phyloP scores from a whole-genome alignment of 37 sponge, comb jelly and placozoan genomes.

The Eunapius fragilis region DNA sequence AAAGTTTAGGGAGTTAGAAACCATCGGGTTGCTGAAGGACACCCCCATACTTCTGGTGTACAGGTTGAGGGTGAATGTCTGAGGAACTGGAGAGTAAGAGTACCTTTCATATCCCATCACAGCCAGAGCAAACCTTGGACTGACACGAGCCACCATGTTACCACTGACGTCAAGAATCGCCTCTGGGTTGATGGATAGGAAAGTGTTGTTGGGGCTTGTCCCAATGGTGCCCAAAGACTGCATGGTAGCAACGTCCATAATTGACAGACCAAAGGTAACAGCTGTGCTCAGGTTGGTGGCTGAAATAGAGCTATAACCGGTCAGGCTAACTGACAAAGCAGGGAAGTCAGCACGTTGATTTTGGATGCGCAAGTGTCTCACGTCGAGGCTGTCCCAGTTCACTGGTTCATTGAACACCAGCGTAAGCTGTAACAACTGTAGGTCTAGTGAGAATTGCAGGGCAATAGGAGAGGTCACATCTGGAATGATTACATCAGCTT shows the following conservation, averaged over 20 bases:
- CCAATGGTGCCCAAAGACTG: conserved; percentile 59
- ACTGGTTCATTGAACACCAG: conserved; percentile 86
- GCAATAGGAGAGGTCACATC: conserved; percentile 68
- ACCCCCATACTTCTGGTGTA: conserved; percentile 55
- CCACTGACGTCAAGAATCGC: conserved; percentile 82
- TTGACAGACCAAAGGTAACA: conserved; percentile 50
- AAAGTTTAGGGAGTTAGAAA: conserved; percentile 71
- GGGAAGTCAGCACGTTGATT: conserved; percentile 72
- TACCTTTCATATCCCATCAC: conserved; percentile 51
- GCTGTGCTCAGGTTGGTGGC: conserved; percentile 57
- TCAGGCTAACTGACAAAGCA: conserved; percentile 32
- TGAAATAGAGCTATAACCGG: conserved; percentile 5
- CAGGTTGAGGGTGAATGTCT: conserved; percentile 68
- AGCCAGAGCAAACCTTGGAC: conserved; percentile 62
- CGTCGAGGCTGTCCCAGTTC: conserved; percentile 61
- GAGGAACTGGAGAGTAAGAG: conserved; percentile 56
- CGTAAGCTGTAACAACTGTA: conserved; percentile 56
- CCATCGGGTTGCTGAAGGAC: conserved; percentile 73
- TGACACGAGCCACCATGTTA: conserved; percentile 78
- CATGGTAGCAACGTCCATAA: conserved; percentile 48
- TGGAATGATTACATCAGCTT: conserved; percentile 33
- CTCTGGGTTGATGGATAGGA: conserved; percentile 78
- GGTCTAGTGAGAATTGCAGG: conserved; percentile 57
- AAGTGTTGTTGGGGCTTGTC: conserved; percentile 59
- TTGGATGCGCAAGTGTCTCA: conserved; percentile 70